Percentiles rank a stretch among this genome's conserved stretches.
Evolutionary conservation across 2,113 vertebrate genomes (phyloP).

Genomic region (Rattus rattus): DNA sequence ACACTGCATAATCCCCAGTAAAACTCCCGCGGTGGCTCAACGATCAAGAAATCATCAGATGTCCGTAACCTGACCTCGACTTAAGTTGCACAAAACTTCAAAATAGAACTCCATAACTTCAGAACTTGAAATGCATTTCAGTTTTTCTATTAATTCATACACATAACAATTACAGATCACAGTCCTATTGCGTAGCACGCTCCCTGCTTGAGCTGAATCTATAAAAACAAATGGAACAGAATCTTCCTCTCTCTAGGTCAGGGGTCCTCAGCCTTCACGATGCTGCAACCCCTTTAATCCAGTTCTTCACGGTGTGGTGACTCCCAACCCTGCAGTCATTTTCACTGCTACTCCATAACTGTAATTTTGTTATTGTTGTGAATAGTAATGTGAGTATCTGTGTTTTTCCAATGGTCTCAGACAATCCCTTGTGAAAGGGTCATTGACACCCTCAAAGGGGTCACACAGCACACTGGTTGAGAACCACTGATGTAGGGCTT

Average conservation of each 20-base stretch:
- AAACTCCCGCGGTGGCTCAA: neutral
- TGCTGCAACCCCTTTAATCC: neutral
- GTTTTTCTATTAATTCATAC: neutral
- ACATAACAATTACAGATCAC: neutral
- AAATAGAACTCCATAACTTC: neutral
- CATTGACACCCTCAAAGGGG: neutral
- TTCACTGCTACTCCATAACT: neutral
- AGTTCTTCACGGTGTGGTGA: neutral
- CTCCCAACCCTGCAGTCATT: neutral
- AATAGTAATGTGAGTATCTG: neutral
- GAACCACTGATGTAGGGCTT: neutral
- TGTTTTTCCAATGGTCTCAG: neutral
- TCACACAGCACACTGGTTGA: neutral
- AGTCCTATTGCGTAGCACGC: neutral
- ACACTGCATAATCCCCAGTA: neutral
- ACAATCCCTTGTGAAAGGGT: neutral
- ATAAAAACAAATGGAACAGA: neutral
- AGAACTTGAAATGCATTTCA: neutral
- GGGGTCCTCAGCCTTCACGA: neutral
- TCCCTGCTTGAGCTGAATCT: neutral
- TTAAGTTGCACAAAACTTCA: slow-evolving; percentile 40
- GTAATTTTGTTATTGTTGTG: neutral
- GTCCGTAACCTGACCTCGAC: neutral
- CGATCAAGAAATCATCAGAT: slow-evolving; percentile 19
- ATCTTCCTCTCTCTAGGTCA: neutral